Percentiles rank a stretch among this genome's conserved stretches.
Conservation (phyloP, 2,888 invertebrate species). For the Platynereis dumerilii region DNA sequence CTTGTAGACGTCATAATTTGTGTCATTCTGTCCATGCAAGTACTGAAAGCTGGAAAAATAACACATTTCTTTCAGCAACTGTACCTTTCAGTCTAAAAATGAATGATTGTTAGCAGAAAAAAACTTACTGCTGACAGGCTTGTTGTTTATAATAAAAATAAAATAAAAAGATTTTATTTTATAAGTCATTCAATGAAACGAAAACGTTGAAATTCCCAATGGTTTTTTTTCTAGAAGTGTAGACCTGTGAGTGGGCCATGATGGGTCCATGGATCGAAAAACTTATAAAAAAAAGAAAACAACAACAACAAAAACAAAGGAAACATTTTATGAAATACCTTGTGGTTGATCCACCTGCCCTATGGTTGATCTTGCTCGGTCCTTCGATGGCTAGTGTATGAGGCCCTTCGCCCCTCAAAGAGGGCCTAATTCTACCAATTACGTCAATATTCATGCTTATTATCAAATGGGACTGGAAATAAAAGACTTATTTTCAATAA, state of each 20-base stretch:
- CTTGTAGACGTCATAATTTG: conserved; percentile 51
- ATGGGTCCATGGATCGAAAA: too few relatives aligned
- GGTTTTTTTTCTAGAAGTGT: too few relatives aligned
- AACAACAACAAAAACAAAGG: too few relatives aligned
- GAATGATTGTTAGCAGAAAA: neutral
- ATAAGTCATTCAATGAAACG: too few relatives aligned
- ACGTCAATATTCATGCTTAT: conserved; percentile 54
- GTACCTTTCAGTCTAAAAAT: neutral
- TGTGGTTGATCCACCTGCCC: conserved; percentile 47
- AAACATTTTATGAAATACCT: conserved; percentile 48
- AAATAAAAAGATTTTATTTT: neutral
- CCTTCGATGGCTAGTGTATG: conserved; percentile 45
- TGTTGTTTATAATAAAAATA: neutral
- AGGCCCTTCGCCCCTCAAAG: conserved; percentile 46
- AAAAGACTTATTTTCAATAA: too few relatives aligned
- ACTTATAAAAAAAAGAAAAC: too few relatives aligned
- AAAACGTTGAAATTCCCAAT: too few relatives aligned
- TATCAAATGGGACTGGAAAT: too few relatives aligned
- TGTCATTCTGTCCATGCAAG: conserved; percentile 46
- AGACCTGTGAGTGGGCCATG: too few relatives aligned
- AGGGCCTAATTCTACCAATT: conserved; percentile 51
- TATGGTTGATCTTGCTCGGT: conserved; percentile 44
- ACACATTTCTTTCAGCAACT: neutral
- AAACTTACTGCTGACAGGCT: neutral
- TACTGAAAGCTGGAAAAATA: conserved; percentile 56